Percentiles rank a stretch among this genome's conserved stretches.
These are phyloP conservation scores for Styela clava DNA, from an alignment of 23 tunicate genomes.

Conservation along the genomic window DNA sequence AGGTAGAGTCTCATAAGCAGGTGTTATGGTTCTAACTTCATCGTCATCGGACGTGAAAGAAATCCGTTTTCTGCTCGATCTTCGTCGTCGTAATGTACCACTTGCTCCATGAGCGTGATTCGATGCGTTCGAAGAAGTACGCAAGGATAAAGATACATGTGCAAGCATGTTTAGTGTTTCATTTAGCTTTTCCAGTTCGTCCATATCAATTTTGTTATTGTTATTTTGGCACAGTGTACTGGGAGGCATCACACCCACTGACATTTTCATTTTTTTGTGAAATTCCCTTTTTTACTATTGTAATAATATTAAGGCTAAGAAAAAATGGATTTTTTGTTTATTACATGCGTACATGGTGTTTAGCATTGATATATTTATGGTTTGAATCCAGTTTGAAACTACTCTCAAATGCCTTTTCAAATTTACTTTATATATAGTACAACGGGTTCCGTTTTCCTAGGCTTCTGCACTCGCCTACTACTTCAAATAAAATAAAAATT, in stretches of 20 bases:
- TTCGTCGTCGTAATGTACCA: background rate
- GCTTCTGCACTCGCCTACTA: too few species aligned
- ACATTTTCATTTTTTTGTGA: constrained; percentile 59
- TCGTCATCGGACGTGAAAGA: background rate
- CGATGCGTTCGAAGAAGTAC: constrained; percentile 22
- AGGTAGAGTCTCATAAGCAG: constrained; percentile 14
- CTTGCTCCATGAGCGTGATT: background rate
- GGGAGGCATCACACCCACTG: constrained; percentile 43
- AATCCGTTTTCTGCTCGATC: background rate
- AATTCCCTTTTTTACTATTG: background rate
- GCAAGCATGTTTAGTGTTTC: constrained; percentile 71
- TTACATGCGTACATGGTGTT: too few species aligned
- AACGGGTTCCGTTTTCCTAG: too few species aligned
- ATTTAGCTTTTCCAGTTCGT: constrained; percentile 57
- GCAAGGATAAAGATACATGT: constrained; percentile 57
- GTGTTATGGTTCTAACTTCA: background rate
- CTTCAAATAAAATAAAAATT: too few species aligned
- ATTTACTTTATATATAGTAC: too few species aligned
- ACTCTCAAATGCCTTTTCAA: too few species aligned
- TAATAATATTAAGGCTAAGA: too few species aligned
- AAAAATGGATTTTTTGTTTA: too few species aligned
- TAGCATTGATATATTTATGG: too few species aligned
- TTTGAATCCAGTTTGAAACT: too few species aligned
- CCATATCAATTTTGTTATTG: constrained; percentile 4
- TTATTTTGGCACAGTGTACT: background rate